A percentile compares a stretch with the other conserved stretches of the same genome.
Evolutionary conservation across 2,888 invertebrate species (phyloP).

Genomic region (Pandemis cinnamomeana): DNA sequence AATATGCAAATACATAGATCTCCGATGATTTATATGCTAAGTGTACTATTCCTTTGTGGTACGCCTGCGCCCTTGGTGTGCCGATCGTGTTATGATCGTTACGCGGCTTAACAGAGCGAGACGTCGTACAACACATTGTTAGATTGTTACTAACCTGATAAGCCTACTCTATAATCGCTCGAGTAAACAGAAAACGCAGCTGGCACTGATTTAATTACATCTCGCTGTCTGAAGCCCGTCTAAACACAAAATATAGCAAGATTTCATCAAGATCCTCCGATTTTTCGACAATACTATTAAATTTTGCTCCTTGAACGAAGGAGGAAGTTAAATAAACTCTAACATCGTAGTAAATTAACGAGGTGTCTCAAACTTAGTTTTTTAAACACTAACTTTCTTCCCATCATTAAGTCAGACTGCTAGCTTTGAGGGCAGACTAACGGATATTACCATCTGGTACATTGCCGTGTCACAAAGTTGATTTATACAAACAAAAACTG

Average conservation of each 20-base stretch:
- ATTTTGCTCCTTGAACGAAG: background rate
- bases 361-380: background rate
- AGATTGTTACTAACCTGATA: conserved; percentile 40
- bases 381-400: background rate
- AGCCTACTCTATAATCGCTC: conserved; percentile 28
- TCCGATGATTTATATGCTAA: conserved; percentile 35
- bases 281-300: background rate
- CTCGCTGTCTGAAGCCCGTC: conserved; percentile 7
- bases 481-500: background rate
- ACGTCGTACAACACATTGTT: conserved; percentile 44
- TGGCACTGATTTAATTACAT: conserved; percentile 32
- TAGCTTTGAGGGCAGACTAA: background rate
- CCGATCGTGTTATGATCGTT: conserved; percentile 54
- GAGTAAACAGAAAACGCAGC: conserved; percentile 35
- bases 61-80: conserved; percentile 61
- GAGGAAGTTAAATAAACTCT: background rate
- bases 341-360: background rate
- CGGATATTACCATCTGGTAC: background rate
- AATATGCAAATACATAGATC: conserved; percentile 24
- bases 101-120: conserved; percentile 58
- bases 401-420: background rate
- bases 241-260: background rate
- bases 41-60: conserved; percentile 52
- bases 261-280: background rate
- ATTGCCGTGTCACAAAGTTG: background rate